Conservation (phyloP, 92 coral and sea anemone genomes). For the Zoanthus gigantus region DNA sequence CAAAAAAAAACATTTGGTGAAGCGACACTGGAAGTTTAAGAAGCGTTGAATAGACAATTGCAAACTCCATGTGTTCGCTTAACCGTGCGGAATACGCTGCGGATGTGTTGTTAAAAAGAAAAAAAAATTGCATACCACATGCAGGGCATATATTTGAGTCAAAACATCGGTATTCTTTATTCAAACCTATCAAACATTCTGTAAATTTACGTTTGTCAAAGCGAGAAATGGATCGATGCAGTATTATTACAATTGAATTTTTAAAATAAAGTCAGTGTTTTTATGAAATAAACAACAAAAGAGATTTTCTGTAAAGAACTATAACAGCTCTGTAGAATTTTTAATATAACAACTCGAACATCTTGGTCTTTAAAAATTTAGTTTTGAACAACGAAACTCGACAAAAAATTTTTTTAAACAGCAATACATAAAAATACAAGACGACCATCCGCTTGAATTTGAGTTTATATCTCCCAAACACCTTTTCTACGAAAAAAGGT, state of each 20-base stretch:
- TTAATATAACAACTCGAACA: not conserved
- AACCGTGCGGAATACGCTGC: too few relatives aligned
- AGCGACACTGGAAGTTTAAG: conserved; percentile 22
- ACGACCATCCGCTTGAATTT: conserved; percentile 4
- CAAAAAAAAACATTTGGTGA: conserved; percentile 24
- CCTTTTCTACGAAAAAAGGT: conserved; percentile 26
- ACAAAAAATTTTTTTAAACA: conserved; percentile 14
- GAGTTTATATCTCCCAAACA: conserved; percentile 19
- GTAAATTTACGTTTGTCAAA: too few relatives aligned
- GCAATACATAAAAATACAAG: conserved; percentile 26
- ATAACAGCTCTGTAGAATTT: not conserved
- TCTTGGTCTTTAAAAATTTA: conserved; percentile 7
- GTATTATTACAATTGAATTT: conserved; percentile 3
- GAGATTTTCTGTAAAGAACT: not conserved
- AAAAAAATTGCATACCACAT: conserved; percentile 13
- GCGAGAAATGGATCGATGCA: too few relatives aligned
- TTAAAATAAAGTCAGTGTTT: not conserved
- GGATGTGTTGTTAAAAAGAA: not conserved
- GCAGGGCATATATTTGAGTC: conserved; percentile 20
- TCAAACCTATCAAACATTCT: too few relatives aligned
- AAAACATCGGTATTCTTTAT: conserved; percentile 26
- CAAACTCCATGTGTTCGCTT: conserved; percentile 2
- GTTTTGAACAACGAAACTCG: conserved; percentile 29
- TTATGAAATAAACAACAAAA: conserved; percentile 26
- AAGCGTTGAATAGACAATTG: conserved; percentile 2